Evolutionary conservation across 1,140 invertebrate genomes (phyloP).

Genomic region (Argopecten irradians): DNA sequence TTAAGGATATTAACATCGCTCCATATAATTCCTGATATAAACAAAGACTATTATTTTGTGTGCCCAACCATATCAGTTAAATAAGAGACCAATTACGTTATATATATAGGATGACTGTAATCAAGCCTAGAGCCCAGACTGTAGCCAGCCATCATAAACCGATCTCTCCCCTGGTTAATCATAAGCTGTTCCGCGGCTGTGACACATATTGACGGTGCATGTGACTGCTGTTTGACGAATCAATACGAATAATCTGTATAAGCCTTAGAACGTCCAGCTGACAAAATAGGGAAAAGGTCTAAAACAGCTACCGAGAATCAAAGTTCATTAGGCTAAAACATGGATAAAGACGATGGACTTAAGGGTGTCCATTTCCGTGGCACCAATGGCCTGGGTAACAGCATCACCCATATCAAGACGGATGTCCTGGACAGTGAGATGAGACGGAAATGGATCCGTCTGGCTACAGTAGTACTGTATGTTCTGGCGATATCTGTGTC

Average conservation of each 20-base stretch:
- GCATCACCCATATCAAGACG: not conserved
- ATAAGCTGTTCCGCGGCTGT: not conserved
- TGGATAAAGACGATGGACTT: not conserved
- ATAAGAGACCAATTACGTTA: not conserved
- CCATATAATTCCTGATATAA: not conserved
- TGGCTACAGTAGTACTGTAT: constrained; percentile 44
- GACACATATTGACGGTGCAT: not conserved
- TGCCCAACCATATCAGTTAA: not conserved
- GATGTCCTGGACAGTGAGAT: not conserved
- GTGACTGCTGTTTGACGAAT: constrained; percentile 6
- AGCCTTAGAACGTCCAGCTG: not conserved
- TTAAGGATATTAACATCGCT: not conserved
- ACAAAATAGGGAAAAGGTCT: not conserved
- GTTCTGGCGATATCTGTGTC: constrained; percentile 38
- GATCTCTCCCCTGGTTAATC: not conserved
- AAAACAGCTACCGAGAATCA: not conserved
- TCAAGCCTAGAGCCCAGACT: not conserved
- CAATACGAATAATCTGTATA: not conserved
- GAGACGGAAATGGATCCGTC: constrained; percentile 33
- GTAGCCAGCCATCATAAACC: not conserved
- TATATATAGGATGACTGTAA: not conserved
- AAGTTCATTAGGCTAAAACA: not conserved
- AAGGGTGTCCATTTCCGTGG: constrained; percentile 1
- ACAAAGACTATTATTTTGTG: not conserved
- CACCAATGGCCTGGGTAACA: not conserved